Evolutionary conservation across 1,140 invertebrate genomes (phyloP).

Genomic region (Bradynema listronoti): DNA sequence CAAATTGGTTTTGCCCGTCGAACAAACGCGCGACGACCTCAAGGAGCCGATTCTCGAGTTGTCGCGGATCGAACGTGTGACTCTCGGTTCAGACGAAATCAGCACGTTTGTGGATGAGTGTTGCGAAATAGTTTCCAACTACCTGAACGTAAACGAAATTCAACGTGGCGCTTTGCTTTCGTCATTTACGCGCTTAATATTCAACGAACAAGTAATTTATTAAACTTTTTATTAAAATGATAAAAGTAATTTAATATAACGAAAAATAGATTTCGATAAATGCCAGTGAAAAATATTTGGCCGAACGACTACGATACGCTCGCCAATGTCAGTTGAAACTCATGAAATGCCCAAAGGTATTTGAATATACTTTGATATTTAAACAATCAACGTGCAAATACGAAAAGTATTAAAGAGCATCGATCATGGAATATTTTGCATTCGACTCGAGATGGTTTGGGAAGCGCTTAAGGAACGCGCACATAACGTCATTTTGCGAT

Average conservation of each 20-base stretch:
- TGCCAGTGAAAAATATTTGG: slow-evolving; percentile 34
- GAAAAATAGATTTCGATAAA: slow-evolving; percentile 20
- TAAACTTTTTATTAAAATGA: neutral
- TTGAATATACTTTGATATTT: too few species aligned
- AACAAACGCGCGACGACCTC: slow-evolving; percentile 33
- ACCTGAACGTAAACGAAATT: slow-evolving; percentile 18
- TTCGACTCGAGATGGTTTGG: slow-evolving; percentile 25
- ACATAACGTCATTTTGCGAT: slow-evolving; percentile 23
- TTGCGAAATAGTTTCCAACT: slow-evolving; percentile 13
- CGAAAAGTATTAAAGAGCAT: slow-evolving; percentile 18
- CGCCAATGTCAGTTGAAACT: slow-evolving; percentile 28
- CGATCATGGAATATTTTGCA: slow-evolving; percentile 26
- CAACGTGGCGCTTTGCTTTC: slow-evolving; percentile 18
- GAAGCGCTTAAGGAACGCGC: slow-evolving; percentile 27
- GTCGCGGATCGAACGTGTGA: slow-evolving; percentile 14
- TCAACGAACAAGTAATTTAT: slow-evolving; percentile 26
- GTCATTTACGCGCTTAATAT: slow-evolving; percentile 19
- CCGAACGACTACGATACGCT: slow-evolving; percentile 17
- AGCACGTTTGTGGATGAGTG: slow-evolving; percentile 19
- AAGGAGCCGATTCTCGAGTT: slow-evolving; percentile 32
- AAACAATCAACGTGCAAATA: too few species aligned
- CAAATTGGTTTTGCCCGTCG: slow-evolving; percentile 24
- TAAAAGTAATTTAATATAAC: neutral
- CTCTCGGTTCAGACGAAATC: slow-evolving; percentile 18
- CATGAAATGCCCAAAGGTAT: slow-evolving; percentile 30